Evolutionary conservation across 2,797 vertebrate species (phyloP).

Genomic region (Florisuga fusca): DNA sequence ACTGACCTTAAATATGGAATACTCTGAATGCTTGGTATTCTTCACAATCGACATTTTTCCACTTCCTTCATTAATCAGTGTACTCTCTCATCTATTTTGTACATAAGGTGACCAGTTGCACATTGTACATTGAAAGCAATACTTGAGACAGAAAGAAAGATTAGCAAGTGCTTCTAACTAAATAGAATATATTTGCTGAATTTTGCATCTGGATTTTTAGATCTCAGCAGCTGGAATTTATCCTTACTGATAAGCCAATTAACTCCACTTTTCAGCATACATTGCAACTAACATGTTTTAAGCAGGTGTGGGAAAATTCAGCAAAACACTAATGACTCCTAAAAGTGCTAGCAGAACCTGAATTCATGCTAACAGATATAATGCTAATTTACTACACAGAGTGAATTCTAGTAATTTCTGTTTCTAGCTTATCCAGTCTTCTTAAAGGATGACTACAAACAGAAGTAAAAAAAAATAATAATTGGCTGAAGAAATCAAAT

Average conservation of each 20-base stretch:
- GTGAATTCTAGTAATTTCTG: conserved; percentile 27
- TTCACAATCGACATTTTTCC: background rate
- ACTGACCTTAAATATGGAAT: background rate
- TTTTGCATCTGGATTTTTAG: conserved; percentile 9
- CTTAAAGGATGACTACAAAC: conserved; percentile 52
- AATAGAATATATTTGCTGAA: background rate
- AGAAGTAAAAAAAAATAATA: conserved; percentile 31
- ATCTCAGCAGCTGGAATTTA: conserved; percentile 4
- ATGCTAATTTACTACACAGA: conserved; percentile 56
- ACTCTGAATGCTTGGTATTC: background rate
- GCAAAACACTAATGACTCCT: conserved; percentile 58
- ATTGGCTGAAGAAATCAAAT: conserved; percentile 46
- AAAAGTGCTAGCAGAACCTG: conserved; percentile 57
- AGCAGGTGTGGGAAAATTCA: conserved; percentile 59
- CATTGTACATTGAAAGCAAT: background rate
- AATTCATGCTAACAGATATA: conserved; percentile 66
- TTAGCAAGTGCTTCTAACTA: background rate
- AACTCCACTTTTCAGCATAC: background rate
- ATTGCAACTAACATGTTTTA: conserved; percentile 52
- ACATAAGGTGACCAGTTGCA: background rate
- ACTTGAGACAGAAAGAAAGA: background rate
- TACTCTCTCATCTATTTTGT: background rate
- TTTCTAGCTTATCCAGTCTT: conserved; percentile 32
- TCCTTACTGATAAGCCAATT: conserved; percentile 12
- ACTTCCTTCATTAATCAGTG: background rate